Conservation (phyloP, 2,797 vertebrate species). For the Silurus aristotelis region DNA sequence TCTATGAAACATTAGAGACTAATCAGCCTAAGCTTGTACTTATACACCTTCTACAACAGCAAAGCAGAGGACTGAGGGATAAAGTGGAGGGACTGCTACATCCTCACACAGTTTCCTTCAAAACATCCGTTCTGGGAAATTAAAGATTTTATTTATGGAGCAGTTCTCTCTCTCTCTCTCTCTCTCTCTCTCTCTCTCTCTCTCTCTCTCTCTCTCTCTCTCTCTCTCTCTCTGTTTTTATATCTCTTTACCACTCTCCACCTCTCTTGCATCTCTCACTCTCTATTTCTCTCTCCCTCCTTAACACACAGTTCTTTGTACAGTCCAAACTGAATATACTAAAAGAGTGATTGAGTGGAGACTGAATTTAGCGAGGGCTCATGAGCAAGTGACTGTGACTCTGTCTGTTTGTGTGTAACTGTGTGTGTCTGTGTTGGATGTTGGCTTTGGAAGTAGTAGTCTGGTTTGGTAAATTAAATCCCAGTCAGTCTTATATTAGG, state of each 20-base stretch:
- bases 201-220: conserved; percentile 6
- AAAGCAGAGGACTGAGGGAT: conserved; percentile 6
- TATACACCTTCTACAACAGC: background rate
- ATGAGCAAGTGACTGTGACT: conserved; percentile 14
- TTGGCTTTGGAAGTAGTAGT: background rate
- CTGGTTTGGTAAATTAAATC: conserved; percentile 23
- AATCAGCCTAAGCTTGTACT: background rate
- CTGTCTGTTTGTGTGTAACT: conserved; percentile 5
- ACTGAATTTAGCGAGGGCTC: conserved; percentile 31
- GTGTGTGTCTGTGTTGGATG: conserved; percentile 6
- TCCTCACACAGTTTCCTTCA: conserved; percentile 77
- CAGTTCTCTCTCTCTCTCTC: conserved; percentile 35
- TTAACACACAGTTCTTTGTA: conserved; percentile 64
- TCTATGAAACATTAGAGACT: background rate
- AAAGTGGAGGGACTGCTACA: conserved; percentile 62
- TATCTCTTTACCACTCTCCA: background rate
- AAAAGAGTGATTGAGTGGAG: conserved; percentile 69
- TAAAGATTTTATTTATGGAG: conserved; percentile 73
- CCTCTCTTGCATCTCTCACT: background rate
- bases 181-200: conserved; percentile 11
- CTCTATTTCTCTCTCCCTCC: background rate
- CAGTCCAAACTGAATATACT: conserved; percentile 57
- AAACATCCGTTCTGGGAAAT: conserved; percentile 82
- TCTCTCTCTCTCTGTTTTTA: background rate
- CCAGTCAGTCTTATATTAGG: background rate